A percentile compares a stretch with the other conserved stretches of the same genome.
Conservation (phyloP, 1,140 invertebrate genomes). For the Drosophila ironensis region DNA sequence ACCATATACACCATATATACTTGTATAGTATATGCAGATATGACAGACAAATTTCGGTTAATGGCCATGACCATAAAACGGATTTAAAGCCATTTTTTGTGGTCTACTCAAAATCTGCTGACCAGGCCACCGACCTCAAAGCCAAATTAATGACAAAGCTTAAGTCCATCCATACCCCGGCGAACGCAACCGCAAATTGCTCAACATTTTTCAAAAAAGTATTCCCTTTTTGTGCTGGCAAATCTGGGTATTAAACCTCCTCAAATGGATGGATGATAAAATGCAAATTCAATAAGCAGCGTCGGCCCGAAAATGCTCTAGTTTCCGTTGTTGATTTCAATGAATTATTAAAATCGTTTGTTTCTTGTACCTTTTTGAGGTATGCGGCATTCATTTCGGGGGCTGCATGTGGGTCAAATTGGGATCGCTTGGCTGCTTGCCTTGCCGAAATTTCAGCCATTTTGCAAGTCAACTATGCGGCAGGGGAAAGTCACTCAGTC, state of each 20-base stretch:
- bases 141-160: slow-evolving; percentile 71
- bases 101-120: slow-evolving; percentile 60
- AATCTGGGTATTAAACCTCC: slow-evolving; percentile 55
- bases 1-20: not conserved
- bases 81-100: slow-evolving; percentile 75
- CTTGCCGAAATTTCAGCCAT: slow-evolving; percentile 53
- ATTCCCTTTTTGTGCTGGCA: slow-evolving; percentile 1
- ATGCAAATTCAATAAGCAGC: slow-evolving; percentile 67
- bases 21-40: slow-evolving; percentile 1
- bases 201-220: slow-evolving; percentile 33
- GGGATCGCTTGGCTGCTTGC: slow-evolving; percentile 46
- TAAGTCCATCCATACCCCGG: slow-evolving; percentile 34
- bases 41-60: slow-evolving; percentile 46
- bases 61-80: slow-evolving; percentile 64
- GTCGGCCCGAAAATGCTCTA: slow-evolving; percentile 22
- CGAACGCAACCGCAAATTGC: slow-evolving; percentile 32
- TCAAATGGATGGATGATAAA: slow-evolving; percentile 28
- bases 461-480: slow-evolving; percentile 68
- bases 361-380: slow-evolving; percentile 12
- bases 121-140: slow-evolving; percentile 44
- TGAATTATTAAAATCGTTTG: slow-evolving; percentile 58
- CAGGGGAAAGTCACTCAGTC: slow-evolving; percentile 25
- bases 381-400: too few relatives aligned
- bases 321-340: slow-evolving; percentile 30
- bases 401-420: slow-evolving; percentile 66